Evolutionary conservation across 2,113 vertebrate genomes (phyloP), one percentile per base, ranked within the genome.

Genomic region (Ornithorhynchus anatinus): DNA sequence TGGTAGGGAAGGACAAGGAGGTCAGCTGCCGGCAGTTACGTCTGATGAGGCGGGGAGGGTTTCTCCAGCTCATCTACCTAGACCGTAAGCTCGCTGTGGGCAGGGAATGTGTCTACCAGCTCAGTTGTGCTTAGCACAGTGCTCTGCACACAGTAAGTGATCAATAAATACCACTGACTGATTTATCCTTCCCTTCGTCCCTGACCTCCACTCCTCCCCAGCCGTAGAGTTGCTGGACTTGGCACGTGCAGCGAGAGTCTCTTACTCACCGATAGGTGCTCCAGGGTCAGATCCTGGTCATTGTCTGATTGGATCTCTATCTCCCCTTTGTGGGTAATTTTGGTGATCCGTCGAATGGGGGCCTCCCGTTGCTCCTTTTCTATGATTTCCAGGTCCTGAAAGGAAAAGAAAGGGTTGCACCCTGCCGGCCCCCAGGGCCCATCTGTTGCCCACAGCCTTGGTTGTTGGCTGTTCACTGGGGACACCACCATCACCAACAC

Each of bases 251-350:
- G 56, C 3, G n/a, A 37, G 10, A 17, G 11, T 17, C 36, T 12
- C 42, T 35, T 35, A 31, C 90, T 90, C 61, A 91, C 91, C 69
- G 69, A 29, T 48, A 86, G 48, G 14, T 89, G 82, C 64, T 92
- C 88, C 54, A 84, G 53, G 22, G 70, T 86, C 50, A 85, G 67
- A 1, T 22, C 80, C 68, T 89, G 85, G 40, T 92, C 86, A 1
- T 9, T 1, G 7, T 89, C 77, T 43, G 68, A 51, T 6, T 57
- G 59, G 40, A 92, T 91, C 79, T 92, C 90, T 0, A 91, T 76
- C 31, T 89, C 83, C 0, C 90, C 90, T 72, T 91, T 92, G 61
- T 91, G 91, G 23, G 89, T 92, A 67, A 91, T 44, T 31, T 91
- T 92, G 72, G 79, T 87, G 42, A 73, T 22, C 0, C 88, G 85